phyloP scores from a whole-genome alignment of 2,113 vertebrate species.

The Chrysochloris asiatica region DNA sequence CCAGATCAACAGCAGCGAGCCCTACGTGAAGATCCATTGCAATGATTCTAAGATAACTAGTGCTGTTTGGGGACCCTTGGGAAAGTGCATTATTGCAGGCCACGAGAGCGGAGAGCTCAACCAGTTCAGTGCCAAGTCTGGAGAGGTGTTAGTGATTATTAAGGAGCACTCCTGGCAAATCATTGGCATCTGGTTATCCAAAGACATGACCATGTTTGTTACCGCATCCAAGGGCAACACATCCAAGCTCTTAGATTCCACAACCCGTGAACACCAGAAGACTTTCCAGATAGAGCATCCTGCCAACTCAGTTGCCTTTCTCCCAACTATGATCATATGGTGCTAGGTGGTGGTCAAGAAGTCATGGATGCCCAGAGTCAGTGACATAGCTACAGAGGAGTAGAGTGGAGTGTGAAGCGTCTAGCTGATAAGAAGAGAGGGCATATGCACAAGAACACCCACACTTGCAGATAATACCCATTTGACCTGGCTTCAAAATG shows the following conservation, averaged over 20 bases:
- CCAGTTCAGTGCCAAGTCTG: constrained; percentile 97
- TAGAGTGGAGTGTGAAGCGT: no score
- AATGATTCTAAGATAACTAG: constrained; percentile 97
- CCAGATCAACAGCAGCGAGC: constrained; percentile 95
- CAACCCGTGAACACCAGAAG: constrained; percentile 93
- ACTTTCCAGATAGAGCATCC: constrained; percentile 96
- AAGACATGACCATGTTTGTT: constrained; percentile 97
- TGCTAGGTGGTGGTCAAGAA: constrained; percentile 98
- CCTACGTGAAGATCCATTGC: constrained; percentile 94
- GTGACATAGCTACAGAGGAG: no score
- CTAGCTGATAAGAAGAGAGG: no score
- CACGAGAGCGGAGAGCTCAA: constrained; percentile 96
- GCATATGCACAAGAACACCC: no score
- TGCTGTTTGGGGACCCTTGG: constrained; percentile 96
- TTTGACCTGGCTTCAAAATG: no score
- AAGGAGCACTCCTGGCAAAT: constrained; percentile 98
- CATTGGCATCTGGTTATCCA: constrained; percentile 96
- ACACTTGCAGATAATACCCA: no score
- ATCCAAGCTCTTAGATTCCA: constrained; percentile 95
- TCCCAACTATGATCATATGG: constrained; percentile 96
- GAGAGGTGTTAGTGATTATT: constrained; percentile 90
- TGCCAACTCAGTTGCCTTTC: constrained; percentile 98
- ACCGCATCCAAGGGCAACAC: constrained; percentile 96
- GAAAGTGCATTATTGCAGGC: constrained; percentile 95
- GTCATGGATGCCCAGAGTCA: no score